Evolutionary conservation across 1,140 invertebrate genomes (phyloP).

Genomic region (Pachypsylla venusta): DNA sequence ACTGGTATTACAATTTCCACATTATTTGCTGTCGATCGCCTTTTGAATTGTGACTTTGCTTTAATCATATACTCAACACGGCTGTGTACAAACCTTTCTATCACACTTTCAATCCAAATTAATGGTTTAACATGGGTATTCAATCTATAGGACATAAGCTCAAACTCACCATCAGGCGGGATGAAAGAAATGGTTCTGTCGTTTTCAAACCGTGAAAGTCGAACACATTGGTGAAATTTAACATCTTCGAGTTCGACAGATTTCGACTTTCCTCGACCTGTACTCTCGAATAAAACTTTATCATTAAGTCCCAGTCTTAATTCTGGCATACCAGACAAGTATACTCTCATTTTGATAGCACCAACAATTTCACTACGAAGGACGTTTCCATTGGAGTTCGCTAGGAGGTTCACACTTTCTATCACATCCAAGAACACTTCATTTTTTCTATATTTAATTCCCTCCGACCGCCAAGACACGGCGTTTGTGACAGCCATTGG

Average conservation of each 20-base stretch:
- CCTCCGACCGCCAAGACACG: slow-evolving; percentile 97
- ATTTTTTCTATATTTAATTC: slow-evolving; percentile 98
- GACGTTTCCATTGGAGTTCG: slow-evolving; percentile 96
- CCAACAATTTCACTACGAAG: slow-evolving; percentile 96
- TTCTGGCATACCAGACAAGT: slow-evolving; percentile 99
- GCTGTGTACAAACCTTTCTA: slow-evolving; percentile 95
- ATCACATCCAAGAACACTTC: slow-evolving; percentile 99
- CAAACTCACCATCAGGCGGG: slow-evolving; percentile 98
- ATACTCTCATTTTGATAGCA: slow-evolving; percentile 98
- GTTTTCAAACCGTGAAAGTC: slow-evolving; percentile 94
- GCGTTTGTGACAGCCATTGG: slow-evolving; percentile 99
- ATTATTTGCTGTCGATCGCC: slow-evolving; percentile 95
- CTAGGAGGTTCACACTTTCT: slow-evolving; percentile 85
- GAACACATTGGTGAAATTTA: slow-evolving; percentile 99
- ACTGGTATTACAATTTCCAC: slow-evolving; percentile 99
- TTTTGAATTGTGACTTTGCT: slow-evolving; percentile 97
- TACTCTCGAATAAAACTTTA: slow-evolving; percentile 97
- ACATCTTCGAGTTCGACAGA: slow-evolving; percentile 98
- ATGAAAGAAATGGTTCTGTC: slow-evolving; percentile 98
- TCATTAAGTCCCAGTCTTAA: slow-evolving; percentile 95
- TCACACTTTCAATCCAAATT: slow-evolving; percentile 99
- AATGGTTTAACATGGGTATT: slow-evolving; percentile 96
- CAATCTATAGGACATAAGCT: slow-evolving; percentile 97
- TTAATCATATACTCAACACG: slow-evolving; percentile 99
- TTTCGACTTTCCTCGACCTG: slow-evolving; percentile 94